Evolutionary conservation across 2,888 invertebrate genomes (phyloP).

Genomic region (Netelia fuscicornis): DNA sequence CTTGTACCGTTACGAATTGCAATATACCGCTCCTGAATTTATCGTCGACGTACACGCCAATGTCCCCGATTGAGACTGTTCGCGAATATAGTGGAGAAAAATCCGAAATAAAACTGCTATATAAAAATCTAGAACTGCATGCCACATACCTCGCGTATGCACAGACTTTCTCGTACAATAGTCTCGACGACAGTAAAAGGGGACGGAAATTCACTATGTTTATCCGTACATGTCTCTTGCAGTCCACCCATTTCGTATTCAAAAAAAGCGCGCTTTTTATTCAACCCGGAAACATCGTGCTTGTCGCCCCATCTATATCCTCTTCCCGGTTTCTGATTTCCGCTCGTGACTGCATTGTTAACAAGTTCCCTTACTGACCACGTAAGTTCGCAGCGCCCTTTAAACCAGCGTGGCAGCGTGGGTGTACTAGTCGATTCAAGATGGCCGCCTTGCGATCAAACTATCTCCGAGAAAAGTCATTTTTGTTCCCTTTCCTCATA

Average conservation of each 20-base stretch:
- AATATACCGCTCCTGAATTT: not conserved
- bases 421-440: no score
- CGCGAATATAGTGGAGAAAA: slow-evolving; percentile 10
- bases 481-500: no score
- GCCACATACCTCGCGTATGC: not conserved
- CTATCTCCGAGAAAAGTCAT: no score
- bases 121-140: slow-evolving; percentile 26
- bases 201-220: slow-evolving; percentile 19
- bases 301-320: slow-evolving; percentile 20
- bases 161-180: slow-evolving; percentile 32
- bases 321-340: slow-evolving; percentile 16
- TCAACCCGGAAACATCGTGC: slow-evolving; percentile 44
- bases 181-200: slow-evolving; percentile 22
- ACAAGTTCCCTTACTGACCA: slow-evolving; percentile 9
- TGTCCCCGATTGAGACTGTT: slow-evolving; percentile 32
- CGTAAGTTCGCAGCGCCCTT: no score
- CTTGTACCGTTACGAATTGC: not conserved
- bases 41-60: slow-evolving; percentile 6
- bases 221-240: not conserved
- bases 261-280: slow-evolving; percentile 5
- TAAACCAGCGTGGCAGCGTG: no score
- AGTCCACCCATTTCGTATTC: slow-evolving; percentile 1
- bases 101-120: slow-evolving; percentile 35
- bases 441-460: no score
- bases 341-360: slow-evolving; percentile 48